Conservation (phyloP, 2,797 vertebrate species). For the Halcyon leucocephala region DNA sequence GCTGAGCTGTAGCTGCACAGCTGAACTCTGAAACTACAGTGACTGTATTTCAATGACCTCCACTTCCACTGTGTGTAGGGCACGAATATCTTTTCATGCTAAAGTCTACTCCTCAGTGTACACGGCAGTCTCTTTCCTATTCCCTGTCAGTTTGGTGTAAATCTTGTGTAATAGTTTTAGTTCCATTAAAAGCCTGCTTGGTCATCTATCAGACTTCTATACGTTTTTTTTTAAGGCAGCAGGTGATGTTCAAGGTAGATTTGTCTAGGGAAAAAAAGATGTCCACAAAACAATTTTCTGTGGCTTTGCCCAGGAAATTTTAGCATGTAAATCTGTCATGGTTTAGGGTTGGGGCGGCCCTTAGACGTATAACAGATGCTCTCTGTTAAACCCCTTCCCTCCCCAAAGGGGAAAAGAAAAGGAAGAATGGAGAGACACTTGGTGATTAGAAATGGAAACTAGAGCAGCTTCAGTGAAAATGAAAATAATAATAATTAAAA, state of each 20-base stretch:
- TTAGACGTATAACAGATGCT: no score
- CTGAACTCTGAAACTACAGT: neutral
- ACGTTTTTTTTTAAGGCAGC: neutral
- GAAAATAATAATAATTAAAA: no score
- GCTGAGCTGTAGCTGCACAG: neutral
- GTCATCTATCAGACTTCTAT: neutral
- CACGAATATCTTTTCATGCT: neutral
- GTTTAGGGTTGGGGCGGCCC: no score
- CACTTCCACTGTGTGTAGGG: neutral
- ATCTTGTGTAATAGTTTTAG: neutral
- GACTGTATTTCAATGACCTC: neutral
- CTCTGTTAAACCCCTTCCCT: no score
- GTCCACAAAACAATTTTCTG: neutral
- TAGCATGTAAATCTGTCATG: neutral
- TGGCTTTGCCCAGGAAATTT: neutral
- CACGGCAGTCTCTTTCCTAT: neutral
- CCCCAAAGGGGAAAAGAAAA: no score
- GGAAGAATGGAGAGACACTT: no score
- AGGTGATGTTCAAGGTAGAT: neutral
- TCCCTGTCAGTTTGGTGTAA: neutral
- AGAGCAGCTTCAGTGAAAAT: no score
- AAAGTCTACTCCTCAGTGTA: neutral
- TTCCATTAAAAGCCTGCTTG: neutral
- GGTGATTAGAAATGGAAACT: no score
- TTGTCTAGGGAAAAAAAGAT: neutral